phyloP scores from a whole-genome alignment of 1,140 invertebrate species.

The Drosophila mauritiana region DNA sequence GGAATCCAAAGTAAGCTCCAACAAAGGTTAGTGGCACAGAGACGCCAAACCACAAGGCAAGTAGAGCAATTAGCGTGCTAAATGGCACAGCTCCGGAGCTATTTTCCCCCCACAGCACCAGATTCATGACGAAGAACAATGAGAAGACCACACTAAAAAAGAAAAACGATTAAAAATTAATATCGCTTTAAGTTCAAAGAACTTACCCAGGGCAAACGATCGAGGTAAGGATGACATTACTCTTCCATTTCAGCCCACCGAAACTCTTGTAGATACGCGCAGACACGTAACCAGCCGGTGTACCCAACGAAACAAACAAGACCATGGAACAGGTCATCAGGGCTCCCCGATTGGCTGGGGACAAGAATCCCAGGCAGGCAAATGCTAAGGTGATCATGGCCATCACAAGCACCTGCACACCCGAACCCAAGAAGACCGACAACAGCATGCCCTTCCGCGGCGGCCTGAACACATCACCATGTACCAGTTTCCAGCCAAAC shows the following conservation, averaged over 20 bases:
- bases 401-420: conserved; percentile 95
- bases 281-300: conserved; percentile 97
- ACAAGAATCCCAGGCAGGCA: conserved; percentile 98
- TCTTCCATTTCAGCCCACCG: conserved; percentile 99
- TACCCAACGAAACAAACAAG: conserved; percentile 97
- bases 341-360: conserved; percentile 98
- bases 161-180: not conserved
- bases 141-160: conserved; percentile 94
- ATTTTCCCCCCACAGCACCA: conserved; percentile 97
- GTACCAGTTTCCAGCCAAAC: conserved; percentile 99
- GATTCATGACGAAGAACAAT: conserved; percentile 98
- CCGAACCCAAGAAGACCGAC: conserved; percentile 97
- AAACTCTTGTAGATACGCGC: conserved; percentile 99
- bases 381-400: conserved; percentile 94
- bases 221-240: conserved; percentile 97
- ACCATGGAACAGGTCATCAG: conserved; percentile 99
- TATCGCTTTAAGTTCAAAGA: conserved; percentile 2
- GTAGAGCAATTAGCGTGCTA: conserved; percentile 97
- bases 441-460: conserved; percentile 98
- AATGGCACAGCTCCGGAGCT: conserved; percentile 99
- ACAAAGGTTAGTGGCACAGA: conserved; percentile 99
- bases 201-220: conserved; percentile 97
- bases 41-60: conserved; percentile 99
- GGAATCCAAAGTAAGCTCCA: conserved; percentile 99
- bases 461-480: conserved; percentile 97